Evolutionary conservation across 2,888 invertebrate genomes (phyloP), one percentile per base, ranked within the genome.

Genomic region (Meganola albula): DNA sequence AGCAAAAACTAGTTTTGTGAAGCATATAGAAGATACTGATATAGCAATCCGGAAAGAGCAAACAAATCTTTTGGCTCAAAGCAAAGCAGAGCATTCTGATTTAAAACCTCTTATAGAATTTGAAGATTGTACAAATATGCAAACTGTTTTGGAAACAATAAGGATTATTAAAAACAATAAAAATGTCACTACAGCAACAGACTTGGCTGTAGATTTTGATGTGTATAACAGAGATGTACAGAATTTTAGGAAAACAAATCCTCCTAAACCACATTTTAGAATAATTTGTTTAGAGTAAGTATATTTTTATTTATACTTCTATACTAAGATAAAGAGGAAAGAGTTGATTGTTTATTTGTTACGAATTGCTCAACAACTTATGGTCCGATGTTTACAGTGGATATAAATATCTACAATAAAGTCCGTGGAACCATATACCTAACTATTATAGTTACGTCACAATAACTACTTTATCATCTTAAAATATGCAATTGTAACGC

Each of bases 211-310:
- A 22, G 58, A 75, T 53, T 87, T 76, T 37, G 85, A 87, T 57
- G 80, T 86, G 5, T 87, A 80, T 38, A 73, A 76, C 29, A 76
- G 77, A 40, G 67, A 83, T 56, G 70, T 80, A 11, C 72, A 71
- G 34, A 71, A 76, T 47, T 82, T 82, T 37, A 74, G 55, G 34
- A 87, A 87, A 48, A 61, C 66, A 0, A 59, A 67, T 35, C 70
- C 61, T 21, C 80, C 85, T 0, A 64, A 54, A 31, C 83, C 87
- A 4, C 75, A 83, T 46, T 87, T 83, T 32, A 69, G 83, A 41
- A 48, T 87, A 12, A 52, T 77, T 18, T 79, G 86, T 43, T 27
- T 77, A 1, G 59, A 73, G 87, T 87, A 61, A 80, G 83, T 79
- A 20, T 16, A 16, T 16, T 16, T 16, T 5, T 6, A 46, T 10